These are phyloP conservation scores for Rhogogaster chlorosoma DNA, from an alignment of 2,888 invertebrate species.

Conservation along the genomic window DNA sequence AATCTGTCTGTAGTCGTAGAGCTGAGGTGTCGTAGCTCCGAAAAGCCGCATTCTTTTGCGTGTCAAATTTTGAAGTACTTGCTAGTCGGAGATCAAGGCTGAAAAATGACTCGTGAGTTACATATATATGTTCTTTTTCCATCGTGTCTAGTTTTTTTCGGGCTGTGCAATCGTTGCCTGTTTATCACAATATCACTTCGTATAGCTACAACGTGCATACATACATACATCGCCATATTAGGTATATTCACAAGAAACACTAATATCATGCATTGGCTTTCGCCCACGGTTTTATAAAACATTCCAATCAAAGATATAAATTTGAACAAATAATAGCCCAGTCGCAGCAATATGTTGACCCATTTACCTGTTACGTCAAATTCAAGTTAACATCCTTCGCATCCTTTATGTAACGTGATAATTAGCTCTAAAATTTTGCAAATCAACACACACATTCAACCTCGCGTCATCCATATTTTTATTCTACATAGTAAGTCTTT, in stretches of 20 bases:
- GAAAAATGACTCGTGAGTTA: slow-evolving; percentile 75
- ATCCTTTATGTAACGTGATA: slow-evolving; percentile 10
- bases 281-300: background rate
- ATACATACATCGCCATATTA: slow-evolving; percentile 44
- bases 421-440: slow-evolving; percentile 6
- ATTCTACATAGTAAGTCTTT: background rate
- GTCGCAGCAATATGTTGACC: background rate
- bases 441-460: background rate
- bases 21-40: slow-evolving; percentile 1
- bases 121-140: background rate
- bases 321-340: background rate
- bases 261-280: slow-evolving; percentile 5
- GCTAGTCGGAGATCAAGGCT: slow-evolving; percentile 75
- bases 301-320: background rate
- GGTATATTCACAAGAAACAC: slow-evolving; percentile 9
- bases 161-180: background rate
- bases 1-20: slow-evolving; percentile 21
- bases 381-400: background rate
- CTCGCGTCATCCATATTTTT: slow-evolving; percentile 24
- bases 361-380: background rate
- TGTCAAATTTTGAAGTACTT: slow-evolving; percentile 69
- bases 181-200: background rate
- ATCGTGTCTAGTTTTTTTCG: background rate
- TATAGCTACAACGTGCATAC: background rate
- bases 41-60: slow-evolving; percentile 49